phyloP scores from a whole-genome alignment of 2,113 vertebrate genomes.

The Butastur rufipennis region DNA sequence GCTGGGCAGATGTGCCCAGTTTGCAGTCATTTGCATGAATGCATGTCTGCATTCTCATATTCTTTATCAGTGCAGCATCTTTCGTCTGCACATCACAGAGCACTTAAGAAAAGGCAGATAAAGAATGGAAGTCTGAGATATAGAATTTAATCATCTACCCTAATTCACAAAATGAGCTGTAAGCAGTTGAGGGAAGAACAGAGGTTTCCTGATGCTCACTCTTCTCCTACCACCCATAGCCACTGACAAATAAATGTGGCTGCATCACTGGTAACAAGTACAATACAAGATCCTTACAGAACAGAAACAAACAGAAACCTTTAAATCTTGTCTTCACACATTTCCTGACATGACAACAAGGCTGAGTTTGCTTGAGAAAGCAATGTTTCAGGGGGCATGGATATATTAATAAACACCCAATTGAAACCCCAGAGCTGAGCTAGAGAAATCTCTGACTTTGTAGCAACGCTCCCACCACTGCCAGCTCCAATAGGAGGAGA shows the following conservation, averaged over 20 bases:
- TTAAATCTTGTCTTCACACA: background rate
- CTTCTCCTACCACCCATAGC: background rate
- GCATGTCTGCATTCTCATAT: background rate
- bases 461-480: background rate
- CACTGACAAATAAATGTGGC: background rate
- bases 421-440: background rate
- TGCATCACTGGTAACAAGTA: background rate
- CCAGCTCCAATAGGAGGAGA: background rate
- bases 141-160: background rate
- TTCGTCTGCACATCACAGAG: background rate
- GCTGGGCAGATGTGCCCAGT: background rate
- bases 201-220: background rate
- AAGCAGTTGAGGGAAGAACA: background rate
- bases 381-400: background rate
- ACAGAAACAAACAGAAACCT: background rate
- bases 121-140: background rate
- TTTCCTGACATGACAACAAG: background rate
- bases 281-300: background rate
- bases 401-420: background rate
- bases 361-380: background rate
- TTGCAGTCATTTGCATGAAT: background rate
- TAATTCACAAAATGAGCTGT: background rate
- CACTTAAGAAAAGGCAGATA: background rate
- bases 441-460: background rate
- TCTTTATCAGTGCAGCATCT: background rate